Evolutionary conservation across 2,113 vertebrate species (phyloP).

Genomic region (Psephotus haematonotus): DNA sequence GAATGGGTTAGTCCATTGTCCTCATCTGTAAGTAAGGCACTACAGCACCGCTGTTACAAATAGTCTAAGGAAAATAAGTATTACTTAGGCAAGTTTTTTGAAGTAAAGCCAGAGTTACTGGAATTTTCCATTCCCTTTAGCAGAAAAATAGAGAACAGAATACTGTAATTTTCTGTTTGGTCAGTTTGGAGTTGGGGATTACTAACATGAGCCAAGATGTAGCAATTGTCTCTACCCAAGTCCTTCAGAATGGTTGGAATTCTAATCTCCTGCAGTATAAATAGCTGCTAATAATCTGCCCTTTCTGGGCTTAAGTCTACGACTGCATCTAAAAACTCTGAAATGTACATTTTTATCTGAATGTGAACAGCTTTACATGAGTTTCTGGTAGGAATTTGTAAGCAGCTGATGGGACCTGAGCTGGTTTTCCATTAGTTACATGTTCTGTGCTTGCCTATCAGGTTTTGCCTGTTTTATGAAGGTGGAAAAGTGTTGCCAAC

Average conservation of each 20-base stretch:
- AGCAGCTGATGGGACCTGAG: background rate
- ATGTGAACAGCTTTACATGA: background rate
- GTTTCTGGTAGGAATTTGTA: background rate
- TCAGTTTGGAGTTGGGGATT: background rate
- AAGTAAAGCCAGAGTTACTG: slow-evolving; percentile 34
- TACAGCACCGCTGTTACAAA: background rate
- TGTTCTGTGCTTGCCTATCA: background rate
- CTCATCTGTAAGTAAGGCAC: background rate
- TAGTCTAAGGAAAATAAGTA: background rate
- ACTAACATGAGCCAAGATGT: background rate
- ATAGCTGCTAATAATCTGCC: background rate
- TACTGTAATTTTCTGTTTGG: slow-evolving; percentile 1
- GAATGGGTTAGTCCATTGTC: background rate
- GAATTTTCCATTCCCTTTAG: slow-evolving; percentile 42
- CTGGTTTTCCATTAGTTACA: background rate
- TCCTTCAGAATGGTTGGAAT: background rate
- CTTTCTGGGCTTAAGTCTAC: background rate
- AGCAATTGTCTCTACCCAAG: background rate
- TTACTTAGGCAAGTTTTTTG: background rate
- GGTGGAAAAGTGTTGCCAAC: background rate
- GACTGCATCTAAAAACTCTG: background rate
- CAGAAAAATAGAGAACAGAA: background rate
- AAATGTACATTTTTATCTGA: background rate
- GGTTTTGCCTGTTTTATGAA: background rate
- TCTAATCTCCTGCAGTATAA: background rate